Base-by-base conservation (phyloP, 2,888 invertebrate genomes). In the Mycalesis mineus region DNA sequence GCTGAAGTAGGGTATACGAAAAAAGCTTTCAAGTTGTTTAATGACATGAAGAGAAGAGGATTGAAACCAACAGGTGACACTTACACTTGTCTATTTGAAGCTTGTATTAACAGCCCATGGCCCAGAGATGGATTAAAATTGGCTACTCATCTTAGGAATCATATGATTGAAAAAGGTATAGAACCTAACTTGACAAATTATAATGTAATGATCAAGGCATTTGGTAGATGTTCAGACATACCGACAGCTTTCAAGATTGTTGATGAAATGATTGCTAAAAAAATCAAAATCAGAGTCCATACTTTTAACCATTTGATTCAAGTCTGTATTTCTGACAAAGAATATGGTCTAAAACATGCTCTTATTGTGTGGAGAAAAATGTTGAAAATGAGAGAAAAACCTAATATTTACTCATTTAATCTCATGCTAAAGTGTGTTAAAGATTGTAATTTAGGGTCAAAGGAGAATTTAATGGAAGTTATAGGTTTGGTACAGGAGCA, bases 201-300 rank as follows among this genome's bases (percentile, higher is more conserved):
- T 73, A 94, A 97, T 88, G 93, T 95, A 2, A 95, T 98, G 94
- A 95, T 98, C 33, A 97, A 97, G 89, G 96, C 97, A 1, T 98
- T 95, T 86, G 97, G 96, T 0, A 90, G 94, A 60, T 95, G 95
- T 81, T 95, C 95, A 0, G 95, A 96, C 76, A 75, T 96, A 14
- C 73, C 91, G 57, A 93, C 92, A 37, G 96, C 97, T 0, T 97
- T 97, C 80, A 76, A 91, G 73, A 78, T 98, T 57, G 95, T 94
- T 1, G 97, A 98, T 86, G 95, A 97, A 88, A 96, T 97, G 95
- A 72, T 90, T 1, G 86, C 92, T 42, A 93, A 93, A 58, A 84
- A 90, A 52, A 82, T 95, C 13, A 77, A 85, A 58, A 81, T 95
- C 17, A 91, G 91, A 68, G 88, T 91, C 0, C 92, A 93, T 48